phyloP scores from a whole-genome alignment of 2,797 vertebrate species.

The Neoniphon sammara region DNA sequence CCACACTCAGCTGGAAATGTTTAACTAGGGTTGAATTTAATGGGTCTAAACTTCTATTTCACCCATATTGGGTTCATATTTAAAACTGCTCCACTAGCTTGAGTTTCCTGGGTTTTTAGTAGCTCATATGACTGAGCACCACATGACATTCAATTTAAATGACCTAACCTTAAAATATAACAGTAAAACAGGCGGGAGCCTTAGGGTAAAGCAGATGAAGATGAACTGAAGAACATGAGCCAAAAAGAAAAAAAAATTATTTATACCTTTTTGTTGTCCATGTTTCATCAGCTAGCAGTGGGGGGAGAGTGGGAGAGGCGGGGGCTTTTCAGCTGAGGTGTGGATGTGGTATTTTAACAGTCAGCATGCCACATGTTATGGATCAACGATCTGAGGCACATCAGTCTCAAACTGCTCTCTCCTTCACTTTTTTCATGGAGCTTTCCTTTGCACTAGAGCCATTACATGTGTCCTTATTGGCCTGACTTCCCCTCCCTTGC shows the following conservation, averaged over 20 bases:
- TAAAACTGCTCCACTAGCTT: too few species aligned
- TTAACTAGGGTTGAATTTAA: slow-evolving; percentile 4
- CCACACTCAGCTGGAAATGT: not conserved
- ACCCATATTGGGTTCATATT: not conserved
- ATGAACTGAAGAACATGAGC: not conserved
- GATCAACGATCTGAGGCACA: slow-evolving; percentile 67
- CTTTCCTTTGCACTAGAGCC: slow-evolving; percentile 13
- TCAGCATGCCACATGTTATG: slow-evolving; percentile 65
- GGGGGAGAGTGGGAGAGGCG: slow-evolving; percentile 32
- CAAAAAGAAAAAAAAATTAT: slow-evolving; percentile 30
- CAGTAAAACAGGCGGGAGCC: slow-evolving; percentile 18
- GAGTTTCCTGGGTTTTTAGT: not conserved
- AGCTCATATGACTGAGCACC: not conserved
- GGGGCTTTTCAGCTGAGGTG: slow-evolving; percentile 52
- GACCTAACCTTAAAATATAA: not conserved
- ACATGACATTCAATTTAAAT: not conserved
- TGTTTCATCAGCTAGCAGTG: slow-evolving; percentile 54
- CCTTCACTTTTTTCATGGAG: slow-evolving; percentile 44
- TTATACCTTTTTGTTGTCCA: not conserved
- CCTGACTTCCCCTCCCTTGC: slow-evolving; percentile 1
- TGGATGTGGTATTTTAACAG: slow-evolving; percentile 73
- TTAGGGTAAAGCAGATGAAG: slow-evolving; percentile 11
- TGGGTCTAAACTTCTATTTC: not conserved
- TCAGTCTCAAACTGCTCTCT: slow-evolving; percentile 33
- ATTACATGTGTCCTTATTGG: slow-evolving; percentile 22